These are phyloP conservation scores for Thalassoma bifasciatum DNA, from an alignment of 2,113 vertebrate species.

Conservation along the genomic window DNA sequence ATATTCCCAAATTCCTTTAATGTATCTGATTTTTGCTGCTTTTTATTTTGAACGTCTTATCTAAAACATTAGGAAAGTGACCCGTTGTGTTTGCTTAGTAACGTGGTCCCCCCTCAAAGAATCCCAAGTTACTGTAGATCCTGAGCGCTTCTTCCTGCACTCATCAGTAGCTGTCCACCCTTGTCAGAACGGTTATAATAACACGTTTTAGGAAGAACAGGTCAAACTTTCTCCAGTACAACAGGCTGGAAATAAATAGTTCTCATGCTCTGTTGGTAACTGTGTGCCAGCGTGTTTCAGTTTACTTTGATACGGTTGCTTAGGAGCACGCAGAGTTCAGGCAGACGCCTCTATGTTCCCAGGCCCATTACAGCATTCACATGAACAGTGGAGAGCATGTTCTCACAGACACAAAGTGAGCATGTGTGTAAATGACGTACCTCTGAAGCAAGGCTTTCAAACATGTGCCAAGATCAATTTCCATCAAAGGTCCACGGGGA, in stretches of 20 bases:
- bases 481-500: conserved; percentile 65
- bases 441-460: conserved; percentile 60
- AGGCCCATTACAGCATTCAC: conserved; percentile 46
- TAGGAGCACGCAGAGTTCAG: conserved; percentile 20
- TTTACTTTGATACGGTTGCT: conserved; percentile 45
- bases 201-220: not conserved
- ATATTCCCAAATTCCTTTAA: too few relatives aligned
- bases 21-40: too few relatives aligned
- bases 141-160: too few relatives aligned
- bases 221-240: not conserved
- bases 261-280: conserved; percentile 15
- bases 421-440: conserved; percentile 66
- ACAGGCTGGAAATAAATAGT: not conserved
- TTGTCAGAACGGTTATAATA: not conserved
- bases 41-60: too few relatives aligned
- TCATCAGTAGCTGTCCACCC: not conserved
- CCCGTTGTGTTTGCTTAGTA: too few relatives aligned
- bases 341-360: conserved; percentile 56
- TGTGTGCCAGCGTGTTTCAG: conserved; percentile 28
- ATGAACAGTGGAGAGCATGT: conserved; percentile 44
- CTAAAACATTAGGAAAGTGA: too few relatives aligned
- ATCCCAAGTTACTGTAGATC: not conserved
- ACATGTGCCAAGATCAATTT: conserved; percentile 75
- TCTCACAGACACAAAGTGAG: conserved; percentile 62
- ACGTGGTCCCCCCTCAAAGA: not conserved